Evolutionary conservation across 2,888 invertebrate species (phyloP).

Genomic region (Alloscopus bannaensis): DNA sequence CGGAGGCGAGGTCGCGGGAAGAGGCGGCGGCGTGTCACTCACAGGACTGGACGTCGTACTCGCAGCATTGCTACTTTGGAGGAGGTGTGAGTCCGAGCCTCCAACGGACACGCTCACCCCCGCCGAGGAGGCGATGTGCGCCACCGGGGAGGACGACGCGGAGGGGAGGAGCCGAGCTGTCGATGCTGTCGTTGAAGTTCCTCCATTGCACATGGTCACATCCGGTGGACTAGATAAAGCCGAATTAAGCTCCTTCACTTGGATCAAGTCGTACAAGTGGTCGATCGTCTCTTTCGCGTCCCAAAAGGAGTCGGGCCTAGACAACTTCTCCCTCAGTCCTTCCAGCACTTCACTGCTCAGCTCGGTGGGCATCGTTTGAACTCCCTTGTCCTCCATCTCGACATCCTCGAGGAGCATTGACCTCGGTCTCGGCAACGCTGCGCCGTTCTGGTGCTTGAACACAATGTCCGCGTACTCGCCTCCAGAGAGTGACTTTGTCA

Average conservation of each 20-base stretch:
- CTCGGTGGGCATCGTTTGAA: slow-evolving; percentile 85
- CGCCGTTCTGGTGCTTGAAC: slow-evolving; percentile 55
- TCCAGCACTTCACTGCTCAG: slow-evolving; percentile 84
- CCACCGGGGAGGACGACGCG: slow-evolving; percentile 54
- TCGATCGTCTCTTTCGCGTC: slow-evolving; percentile 87
- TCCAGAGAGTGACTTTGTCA: slow-evolving; percentile 56
- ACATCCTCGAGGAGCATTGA: slow-evolving; percentile 69
- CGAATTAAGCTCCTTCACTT: slow-evolving; percentile 74
- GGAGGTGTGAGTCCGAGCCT: slow-evolving; percentile 32
- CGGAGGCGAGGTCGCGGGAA: slow-evolving; percentile 52
- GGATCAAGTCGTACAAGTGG: slow-evolving; percentile 82
- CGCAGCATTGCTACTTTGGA: slow-evolving; percentile 1
- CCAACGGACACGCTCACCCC: slow-evolving; percentile 58
- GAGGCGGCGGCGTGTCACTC: slow-evolving; percentile 51
- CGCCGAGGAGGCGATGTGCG: slow-evolving; percentile 42
- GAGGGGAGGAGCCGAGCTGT: slow-evolving; percentile 57
- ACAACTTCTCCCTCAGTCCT: slow-evolving; percentile 82
- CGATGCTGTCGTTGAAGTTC: slow-evolving; percentile 47
- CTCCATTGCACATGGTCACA: slow-evolving; percentile 70
- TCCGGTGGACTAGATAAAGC: slow-evolving; percentile 72
- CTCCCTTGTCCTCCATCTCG: slow-evolving; percentile 79
- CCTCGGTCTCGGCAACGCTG: slow-evolving; percentile 34
- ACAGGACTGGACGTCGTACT: slow-evolving; percentile 51
- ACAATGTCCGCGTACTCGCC: slow-evolving; percentile 65
- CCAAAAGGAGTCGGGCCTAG: slow-evolving; percentile 84